Base-by-base conservation (phyloP, 1,140 invertebrate species). In the Brachionus rotundiformis region DNA sequence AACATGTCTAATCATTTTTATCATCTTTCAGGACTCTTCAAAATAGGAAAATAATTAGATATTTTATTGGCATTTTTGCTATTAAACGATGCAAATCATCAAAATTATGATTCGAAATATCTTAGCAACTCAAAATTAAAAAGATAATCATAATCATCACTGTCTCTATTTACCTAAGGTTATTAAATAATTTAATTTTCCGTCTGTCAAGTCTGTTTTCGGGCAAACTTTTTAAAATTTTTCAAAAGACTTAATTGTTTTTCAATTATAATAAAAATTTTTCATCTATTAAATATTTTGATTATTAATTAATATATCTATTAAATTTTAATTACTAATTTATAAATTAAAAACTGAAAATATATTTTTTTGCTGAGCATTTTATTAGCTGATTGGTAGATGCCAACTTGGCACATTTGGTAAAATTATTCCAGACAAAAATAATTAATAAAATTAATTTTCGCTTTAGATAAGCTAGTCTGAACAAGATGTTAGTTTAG, bases 51-150 rank as follows among this genome's bases (percentile, higher is more conserved):
- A 16, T 63, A 63, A 63, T 63, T 63, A 13, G 61, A 63, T 54
- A 10, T 41, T 41, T 11, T 2, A 41, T 59, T 59, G 25, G 16
- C 25, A 19, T 27, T 59, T 63, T 63, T 33, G 11, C 25, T 29
- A 29, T 63, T 63, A 3, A 29, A 11, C 29, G 25, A 63, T 33
- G 29, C 61, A 59, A 59, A 27, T 59, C 49, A 63, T 63, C 61
- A 63, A 63, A 63, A 63, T 63, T 63, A 63, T 63, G 61, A 63
- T 29, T 63, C 19, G 29, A 63, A 63, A 63, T 63, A 63, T 63
- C 61, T 63, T 63, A 63, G 61, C 61, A 63, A 63, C 61, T 63
- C 25, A 63, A 29, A 63, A 63, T 13, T 11, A 63, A 29, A 11
- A 13, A 29, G 25, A 63, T 63, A 29, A 63, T 29, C 61, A 63